Conservation (phyloP, 2,888 invertebrate genomes). For the Antheraea yamamai region DNA sequence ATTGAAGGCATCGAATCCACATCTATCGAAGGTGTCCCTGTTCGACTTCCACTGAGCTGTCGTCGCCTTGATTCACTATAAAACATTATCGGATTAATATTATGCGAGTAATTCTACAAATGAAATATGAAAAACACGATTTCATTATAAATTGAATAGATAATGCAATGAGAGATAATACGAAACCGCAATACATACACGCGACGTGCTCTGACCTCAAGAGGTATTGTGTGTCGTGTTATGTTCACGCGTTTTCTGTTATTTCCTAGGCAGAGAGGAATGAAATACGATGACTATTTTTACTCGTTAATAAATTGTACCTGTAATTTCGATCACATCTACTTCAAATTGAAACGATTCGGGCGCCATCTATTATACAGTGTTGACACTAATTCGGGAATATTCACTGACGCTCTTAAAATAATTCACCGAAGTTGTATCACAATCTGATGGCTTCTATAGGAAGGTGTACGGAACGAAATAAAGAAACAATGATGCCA, state of each 20-base stretch:
- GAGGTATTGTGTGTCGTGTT: neutral
- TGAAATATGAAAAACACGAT: neutral
- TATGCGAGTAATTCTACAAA: neutral
- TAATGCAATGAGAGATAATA: neutral
- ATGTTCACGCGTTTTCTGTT: neutral
- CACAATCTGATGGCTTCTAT: too few species aligned
- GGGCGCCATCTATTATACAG: too few species aligned
- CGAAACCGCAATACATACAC: neutral
- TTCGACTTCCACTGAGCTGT: neutral
- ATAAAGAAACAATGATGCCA: too few species aligned
- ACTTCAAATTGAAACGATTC: too few species aligned
- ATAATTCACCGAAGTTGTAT: too few species aligned
- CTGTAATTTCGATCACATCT: too few species aligned
- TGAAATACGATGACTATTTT: neutral
- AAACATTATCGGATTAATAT: constrained; percentile 6
- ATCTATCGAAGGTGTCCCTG: neutral
- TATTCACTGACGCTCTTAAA: too few species aligned
- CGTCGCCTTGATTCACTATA: neutral
- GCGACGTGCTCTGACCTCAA: neutral
- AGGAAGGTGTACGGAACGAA: too few species aligned
- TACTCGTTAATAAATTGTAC: neutral
- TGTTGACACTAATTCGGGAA: too few species aligned
- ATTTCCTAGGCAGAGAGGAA: neutral
- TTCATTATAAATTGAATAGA: neutral
- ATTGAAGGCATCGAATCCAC: neutral